phyloP scores from a whole-genome alignment of 2,113 vertebrate species.

The Archilochus colubris region DNA sequence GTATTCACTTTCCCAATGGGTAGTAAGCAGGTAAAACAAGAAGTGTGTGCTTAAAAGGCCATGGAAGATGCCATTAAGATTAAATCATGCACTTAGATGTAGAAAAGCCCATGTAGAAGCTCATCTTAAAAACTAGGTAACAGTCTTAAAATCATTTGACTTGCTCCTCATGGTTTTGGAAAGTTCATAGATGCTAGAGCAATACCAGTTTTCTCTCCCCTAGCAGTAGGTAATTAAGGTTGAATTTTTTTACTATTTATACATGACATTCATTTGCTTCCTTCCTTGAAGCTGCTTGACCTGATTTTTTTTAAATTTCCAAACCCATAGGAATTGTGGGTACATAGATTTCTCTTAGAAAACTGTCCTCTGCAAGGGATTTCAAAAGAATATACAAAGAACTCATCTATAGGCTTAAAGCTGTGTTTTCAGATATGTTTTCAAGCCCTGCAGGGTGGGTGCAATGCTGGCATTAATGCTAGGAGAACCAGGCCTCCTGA shows the following conservation, averaged over 20 bases:
- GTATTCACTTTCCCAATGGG: neutral
- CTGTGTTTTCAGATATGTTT: neutral
- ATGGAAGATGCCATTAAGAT: neutral
- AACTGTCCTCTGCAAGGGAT: neutral
- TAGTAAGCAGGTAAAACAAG: neutral
- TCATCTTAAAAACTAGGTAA: neutral
- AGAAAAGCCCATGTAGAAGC: neutral
- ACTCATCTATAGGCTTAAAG: neutral
- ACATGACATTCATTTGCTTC: accelerated
- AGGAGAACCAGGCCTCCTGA: neutral
- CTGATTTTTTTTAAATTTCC: neutral
- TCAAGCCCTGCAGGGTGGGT: neutral
- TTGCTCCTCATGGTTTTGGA: neutral
- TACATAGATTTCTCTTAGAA: neutral
- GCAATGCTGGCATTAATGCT: neutral
- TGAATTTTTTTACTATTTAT: neutral
- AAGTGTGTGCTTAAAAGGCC: neutral
- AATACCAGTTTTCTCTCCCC: neutral
- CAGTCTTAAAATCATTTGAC: neutral
- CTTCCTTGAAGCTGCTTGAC: neutral
- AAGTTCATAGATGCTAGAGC: neutral
- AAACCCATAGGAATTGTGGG: neutral
- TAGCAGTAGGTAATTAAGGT: neutral
- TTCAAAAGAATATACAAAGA: neutral
- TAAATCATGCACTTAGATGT: accelerated